Percentiles rank a stretch among this genome's conserved stretches.
Evolutionary conservation across 1,140 invertebrate species (phyloP).

Genomic region (Saccostrea echinata): DNA sequence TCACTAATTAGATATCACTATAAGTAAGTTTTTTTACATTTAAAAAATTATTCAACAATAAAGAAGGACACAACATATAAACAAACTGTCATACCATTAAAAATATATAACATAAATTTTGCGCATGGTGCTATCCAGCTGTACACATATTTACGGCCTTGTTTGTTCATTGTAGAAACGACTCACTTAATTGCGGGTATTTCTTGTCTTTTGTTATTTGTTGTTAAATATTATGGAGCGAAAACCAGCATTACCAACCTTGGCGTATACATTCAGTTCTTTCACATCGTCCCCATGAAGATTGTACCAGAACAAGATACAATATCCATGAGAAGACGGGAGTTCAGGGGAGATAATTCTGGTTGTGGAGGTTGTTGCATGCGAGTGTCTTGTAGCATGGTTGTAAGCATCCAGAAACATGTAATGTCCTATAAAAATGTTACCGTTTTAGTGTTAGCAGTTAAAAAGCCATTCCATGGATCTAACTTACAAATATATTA

Average conservation of each 20-base stretch:
- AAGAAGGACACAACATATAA: too few relatives aligned
- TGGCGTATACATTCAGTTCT: slow-evolving; percentile 58
- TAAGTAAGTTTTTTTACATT: background rate
- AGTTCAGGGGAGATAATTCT: slow-evolving; percentile 51
- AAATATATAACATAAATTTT: too few relatives aligned
- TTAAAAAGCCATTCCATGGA: too few relatives aligned
- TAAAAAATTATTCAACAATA: too few relatives aligned
- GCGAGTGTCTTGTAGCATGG: slow-evolving; percentile 10
- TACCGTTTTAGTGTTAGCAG: background rate
- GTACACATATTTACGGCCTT: too few relatives aligned
- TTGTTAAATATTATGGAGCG: too few relatives aligned
- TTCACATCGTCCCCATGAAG: slow-evolving; percentile 56
- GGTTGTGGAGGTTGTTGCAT: slow-evolving; percentile 30
- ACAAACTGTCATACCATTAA: too few relatives aligned
- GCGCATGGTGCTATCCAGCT: too few relatives aligned
- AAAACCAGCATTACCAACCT: slow-evolving; percentile 46
- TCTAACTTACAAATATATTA: too few relatives aligned
- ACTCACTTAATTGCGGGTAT: too few relatives aligned
- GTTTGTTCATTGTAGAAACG: too few relatives aligned
- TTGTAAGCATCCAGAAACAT: slow-evolving; percentile 54
- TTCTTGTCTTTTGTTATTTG: too few relatives aligned
- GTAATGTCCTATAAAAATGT: slow-evolving; percentile 48
- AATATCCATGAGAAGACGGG: slow-evolving; percentile 49
- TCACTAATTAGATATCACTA: background rate
- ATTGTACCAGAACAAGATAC: slow-evolving; percentile 65